These are phyloP conservation scores for Merluccius polli DNA, from an alignment of 2,797 vertebrate species.

Conservation along the genomic window DNA sequence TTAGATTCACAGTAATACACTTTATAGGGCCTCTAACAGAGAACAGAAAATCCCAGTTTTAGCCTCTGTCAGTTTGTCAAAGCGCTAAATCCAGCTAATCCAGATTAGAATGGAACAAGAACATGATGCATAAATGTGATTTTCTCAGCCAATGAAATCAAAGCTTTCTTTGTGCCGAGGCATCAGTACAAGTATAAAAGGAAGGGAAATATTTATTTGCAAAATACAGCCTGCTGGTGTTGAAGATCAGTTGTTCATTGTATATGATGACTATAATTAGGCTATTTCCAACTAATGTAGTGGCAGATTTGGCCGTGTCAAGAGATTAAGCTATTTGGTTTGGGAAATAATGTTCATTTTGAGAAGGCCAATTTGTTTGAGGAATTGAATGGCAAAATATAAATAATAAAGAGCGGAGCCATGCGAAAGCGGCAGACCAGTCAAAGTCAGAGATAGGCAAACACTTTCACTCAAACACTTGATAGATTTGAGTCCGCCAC, in stretches of 20 bases:
- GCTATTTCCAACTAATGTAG: not conserved
- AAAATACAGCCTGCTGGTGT: not conserved
- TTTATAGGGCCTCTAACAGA: not conserved
- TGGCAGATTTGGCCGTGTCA: not conserved
- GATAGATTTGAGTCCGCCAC: constrained; percentile 45
- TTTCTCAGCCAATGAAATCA: not conserved
- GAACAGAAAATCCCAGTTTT: not conserved
- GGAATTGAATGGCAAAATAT: constrained; percentile 19
- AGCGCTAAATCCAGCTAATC: not conserved
- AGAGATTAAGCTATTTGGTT: no score
- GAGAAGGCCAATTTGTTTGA: constrained; percentile 25
- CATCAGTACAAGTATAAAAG: not conserved
- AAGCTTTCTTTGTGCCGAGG: not conserved
- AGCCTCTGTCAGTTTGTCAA: not conserved
- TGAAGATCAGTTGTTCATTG: not conserved
- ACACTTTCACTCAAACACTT: constrained; percentile 39
- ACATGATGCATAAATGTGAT: not conserved
- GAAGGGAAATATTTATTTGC: not conserved
- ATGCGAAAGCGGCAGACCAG: not conserved
- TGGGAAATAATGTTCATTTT: no score
- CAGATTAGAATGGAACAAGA: not conserved
- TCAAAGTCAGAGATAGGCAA: not conserved
- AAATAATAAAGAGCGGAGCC: not conserved
- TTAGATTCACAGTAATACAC: not conserved
- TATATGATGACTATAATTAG: not conserved